Evolutionary conservation across 1,140 invertebrate species (phyloP).

Genomic region (Chrysoperla carnea): DNA sequence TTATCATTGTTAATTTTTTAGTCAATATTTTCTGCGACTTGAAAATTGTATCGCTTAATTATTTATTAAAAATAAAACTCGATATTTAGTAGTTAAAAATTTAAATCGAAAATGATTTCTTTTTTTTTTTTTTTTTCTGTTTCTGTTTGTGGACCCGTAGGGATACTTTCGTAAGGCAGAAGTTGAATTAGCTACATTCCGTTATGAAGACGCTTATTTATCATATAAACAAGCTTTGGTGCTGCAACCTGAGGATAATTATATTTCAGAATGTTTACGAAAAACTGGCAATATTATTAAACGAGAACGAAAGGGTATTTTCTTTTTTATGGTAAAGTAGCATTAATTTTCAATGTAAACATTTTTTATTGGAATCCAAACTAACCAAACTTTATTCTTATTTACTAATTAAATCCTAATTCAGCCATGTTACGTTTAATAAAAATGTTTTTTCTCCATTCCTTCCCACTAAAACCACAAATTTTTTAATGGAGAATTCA

Average conservation of each 20-base stretch:
- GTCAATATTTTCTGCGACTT: too few relatives aligned
- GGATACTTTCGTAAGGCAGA: conserved; percentile 66
- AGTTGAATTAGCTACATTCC: conserved; percentile 49
- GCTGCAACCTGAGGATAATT: conserved; percentile 48
- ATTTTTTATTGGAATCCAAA: too few relatives aligned
- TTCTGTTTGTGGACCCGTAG: conserved; percentile 26
- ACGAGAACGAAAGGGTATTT: conserved; percentile 22
- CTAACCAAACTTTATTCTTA: too few relatives aligned
- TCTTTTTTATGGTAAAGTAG: not conserved
- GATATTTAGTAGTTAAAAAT: not conserved
- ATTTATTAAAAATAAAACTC: too few relatives aligned
- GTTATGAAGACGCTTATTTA: conserved; percentile 47
- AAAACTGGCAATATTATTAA: not conserved
- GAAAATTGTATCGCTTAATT: not conserved
- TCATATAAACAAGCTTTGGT: conserved; percentile 50
- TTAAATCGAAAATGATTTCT: conserved; percentile 2
- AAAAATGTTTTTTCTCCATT: too few relatives aligned
- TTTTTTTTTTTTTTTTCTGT: conserved; percentile 1
- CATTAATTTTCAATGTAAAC: too few relatives aligned
- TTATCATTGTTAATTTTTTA: too few relatives aligned
- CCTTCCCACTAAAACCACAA: too few relatives aligned
- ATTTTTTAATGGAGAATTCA: too few relatives aligned
- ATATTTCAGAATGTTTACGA: conserved; percentile 22
- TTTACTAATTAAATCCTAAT: too few relatives aligned
- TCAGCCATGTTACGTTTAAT: too few relatives aligned